phyloP scores from a whole-genome alignment of 2,113 vertebrate species.

The Talpa occidentalis region DNA sequence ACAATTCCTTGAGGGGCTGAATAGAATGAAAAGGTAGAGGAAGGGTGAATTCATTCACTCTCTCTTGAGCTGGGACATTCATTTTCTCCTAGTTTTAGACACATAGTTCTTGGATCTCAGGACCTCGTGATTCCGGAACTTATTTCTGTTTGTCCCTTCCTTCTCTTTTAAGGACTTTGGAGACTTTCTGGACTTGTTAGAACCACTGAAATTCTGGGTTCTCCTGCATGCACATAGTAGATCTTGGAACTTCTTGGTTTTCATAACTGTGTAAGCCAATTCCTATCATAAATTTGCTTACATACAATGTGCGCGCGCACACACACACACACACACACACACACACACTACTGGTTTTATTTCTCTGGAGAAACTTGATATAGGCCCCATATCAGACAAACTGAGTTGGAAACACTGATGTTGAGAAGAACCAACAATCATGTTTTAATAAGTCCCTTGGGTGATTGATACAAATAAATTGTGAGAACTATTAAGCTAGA shows the following conservation, averaged over 20 bases:
- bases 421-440: background rate
- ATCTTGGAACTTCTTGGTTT: background rate
- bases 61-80: background rate
- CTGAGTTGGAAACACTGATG: background rate
- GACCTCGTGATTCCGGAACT: background rate
- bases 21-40: background rate
- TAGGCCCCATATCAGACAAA: background rate
- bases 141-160: background rate
- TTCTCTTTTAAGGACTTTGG: background rate
- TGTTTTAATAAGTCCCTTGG: background rate
- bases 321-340: too few relatives aligned
- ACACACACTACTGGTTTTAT: background rate
- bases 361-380: background rate
- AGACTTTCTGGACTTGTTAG: background rate
- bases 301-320: too few relatives aligned
- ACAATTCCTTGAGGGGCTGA: background rate
- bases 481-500: background rate
- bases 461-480: background rate
- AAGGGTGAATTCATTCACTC: background rate
- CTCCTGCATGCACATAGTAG: background rate
- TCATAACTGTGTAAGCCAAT: background rate
- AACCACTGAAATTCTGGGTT: background rate
- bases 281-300: background rate
- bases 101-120: background rate
- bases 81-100: background rate